Evolutionary conservation across 2,113 vertebrate species (phyloP), one percentile per base, ranked within the genome.

Genomic region (Heteronetta atricapilla): DNA sequence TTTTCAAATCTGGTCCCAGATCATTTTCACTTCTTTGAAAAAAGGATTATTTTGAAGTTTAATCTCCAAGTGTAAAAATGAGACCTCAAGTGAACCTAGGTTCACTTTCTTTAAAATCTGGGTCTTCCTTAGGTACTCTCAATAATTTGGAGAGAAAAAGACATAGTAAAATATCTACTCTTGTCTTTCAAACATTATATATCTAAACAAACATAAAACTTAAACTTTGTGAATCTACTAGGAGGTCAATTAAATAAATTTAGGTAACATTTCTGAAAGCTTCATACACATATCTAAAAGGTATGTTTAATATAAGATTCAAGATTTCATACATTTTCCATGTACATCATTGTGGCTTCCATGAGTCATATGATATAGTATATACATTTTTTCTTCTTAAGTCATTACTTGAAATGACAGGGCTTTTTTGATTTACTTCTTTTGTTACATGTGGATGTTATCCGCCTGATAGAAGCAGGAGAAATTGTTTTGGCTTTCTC

Each of bases 401-500:
- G 25, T 75, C 88, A 40, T 91, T 72, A 68, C 73, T 88, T 86
- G 70, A 95, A 93, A 72, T 22, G 1, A 56, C 38, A 50, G 28
- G 93, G 95, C 55, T 76, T 95, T 59, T 92, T 92, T 19, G 20
- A 62, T 95, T 87, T 82, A 29, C 38, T 82, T 80, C 59, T 28
- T 86, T 89, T 82, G 69, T 75, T 90, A 77, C 53, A 85, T 56
- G 40, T 59, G 81, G 76, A 89, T 58, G 36, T 90, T 90, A 89
- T 62, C 67, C 33, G 23, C 72, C 74, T 83, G 81, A 93, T 83
- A 90, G 88, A 97, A 95, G 66, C 6, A 5, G 78, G 31, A 96
- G 75, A 90, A 96, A 95, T 89, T 80, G 74, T 48, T 77, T 91
- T 74, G 89, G 81, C 62, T 94, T 84, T 94, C 67, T 88, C 28